Conservation (phyloP, 1,140 invertebrate genomes). For the Anoplolepis gracilipes region DNA sequence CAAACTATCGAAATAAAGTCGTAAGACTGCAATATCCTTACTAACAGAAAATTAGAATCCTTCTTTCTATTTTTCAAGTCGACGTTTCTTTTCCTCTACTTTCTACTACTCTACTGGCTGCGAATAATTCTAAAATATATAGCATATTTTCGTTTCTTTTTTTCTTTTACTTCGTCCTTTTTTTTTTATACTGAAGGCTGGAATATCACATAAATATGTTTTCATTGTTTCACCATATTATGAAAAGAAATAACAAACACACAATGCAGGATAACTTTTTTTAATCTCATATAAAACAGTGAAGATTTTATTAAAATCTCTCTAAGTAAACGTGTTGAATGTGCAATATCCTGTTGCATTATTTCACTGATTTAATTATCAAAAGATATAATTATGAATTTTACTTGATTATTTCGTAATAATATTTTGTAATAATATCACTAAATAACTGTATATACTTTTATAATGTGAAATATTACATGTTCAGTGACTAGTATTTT, state of each 20-base stretch:
- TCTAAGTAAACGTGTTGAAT: background rate
- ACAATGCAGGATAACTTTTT: background rate
- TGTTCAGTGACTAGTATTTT: background rate
- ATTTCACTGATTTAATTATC: background rate
- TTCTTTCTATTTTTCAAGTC: conserved; percentile 1
- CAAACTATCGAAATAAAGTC: conserved; percentile 44
- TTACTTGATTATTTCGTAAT: background rate
- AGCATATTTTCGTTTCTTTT: background rate
- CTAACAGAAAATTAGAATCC: conserved; percentile 25
- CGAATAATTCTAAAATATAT: conserved; percentile 9
- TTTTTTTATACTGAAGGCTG: background rate
- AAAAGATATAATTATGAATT: background rate
- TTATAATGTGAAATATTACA: background rate
- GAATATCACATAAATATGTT: background rate
- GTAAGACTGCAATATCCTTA: conserved; percentile 39
- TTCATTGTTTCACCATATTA: background rate
- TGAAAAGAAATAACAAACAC: background rate
- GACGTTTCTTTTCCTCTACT: conserved; percentile 6
- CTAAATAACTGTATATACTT: background rate
- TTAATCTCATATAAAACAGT: background rate
- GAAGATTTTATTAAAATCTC: background rate
- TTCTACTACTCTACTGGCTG: background rate
- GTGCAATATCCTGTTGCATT: background rate
- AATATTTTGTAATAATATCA: background rate
- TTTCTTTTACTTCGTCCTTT: background rate